Conservation (phyloP, 1,140 invertebrate species). For the Meloidogyne floridensis region DNA sequence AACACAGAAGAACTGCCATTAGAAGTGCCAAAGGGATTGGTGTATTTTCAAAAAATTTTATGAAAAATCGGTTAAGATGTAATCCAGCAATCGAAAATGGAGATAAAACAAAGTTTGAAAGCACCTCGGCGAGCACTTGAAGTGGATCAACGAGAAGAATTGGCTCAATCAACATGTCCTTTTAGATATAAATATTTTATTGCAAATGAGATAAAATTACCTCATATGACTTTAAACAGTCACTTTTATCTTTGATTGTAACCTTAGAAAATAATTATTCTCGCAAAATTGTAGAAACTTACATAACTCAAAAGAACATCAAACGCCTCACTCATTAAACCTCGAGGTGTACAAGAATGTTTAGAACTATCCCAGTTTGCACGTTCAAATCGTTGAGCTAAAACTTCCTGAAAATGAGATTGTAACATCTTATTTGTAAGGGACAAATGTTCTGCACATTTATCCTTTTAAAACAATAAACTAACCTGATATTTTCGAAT, state of each 20-base stretch:
- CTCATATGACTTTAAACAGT: slow-evolving; percentile 49
- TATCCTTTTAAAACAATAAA: slow-evolving; percentile 24
- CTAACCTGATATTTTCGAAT: slow-evolving; percentile 50
- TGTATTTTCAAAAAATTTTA: slow-evolving; percentile 50
- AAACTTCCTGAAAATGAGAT: slow-evolving; percentile 38
- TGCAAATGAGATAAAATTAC: slow-evolving; percentile 8
- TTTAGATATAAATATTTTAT: background rate
- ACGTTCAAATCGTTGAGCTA: slow-evolving; percentile 45
- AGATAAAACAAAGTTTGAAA: slow-evolving; percentile 45
- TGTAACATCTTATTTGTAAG: no score
- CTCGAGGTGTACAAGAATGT: slow-evolving; percentile 40
- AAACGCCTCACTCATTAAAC: slow-evolving; percentile 41
- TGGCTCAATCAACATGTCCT: slow-evolving; percentile 50
- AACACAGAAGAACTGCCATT: slow-evolving; percentile 46
- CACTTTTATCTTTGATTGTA: slow-evolving; percentile 50
- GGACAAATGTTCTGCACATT: no score
- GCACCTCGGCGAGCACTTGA: slow-evolving; percentile 47
- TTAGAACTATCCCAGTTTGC: slow-evolving; percentile 3
- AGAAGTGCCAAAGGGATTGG: slow-evolving; percentile 45
- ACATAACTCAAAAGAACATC: slow-evolving; percentile 53
- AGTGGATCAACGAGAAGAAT: slow-evolving; percentile 48
- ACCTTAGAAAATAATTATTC: background rate
- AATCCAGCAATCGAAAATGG: slow-evolving; percentile 42
- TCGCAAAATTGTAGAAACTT: background rate
- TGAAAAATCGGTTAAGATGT: slow-evolving; percentile 51